Conservation (phyloP, 2,113 vertebrate species). For the Cairina moschata region DNA sequence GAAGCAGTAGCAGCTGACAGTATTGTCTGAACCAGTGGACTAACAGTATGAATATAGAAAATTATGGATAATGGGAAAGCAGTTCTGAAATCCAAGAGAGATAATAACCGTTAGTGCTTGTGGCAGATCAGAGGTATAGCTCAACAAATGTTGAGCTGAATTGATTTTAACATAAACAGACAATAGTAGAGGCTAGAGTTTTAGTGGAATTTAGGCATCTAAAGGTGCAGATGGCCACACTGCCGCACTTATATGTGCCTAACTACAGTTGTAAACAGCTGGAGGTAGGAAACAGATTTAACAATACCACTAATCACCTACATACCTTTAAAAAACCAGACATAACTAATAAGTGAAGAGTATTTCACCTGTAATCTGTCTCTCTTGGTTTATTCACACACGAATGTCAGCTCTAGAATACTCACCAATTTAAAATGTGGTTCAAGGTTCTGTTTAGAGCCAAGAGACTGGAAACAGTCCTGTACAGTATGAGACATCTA, state of each 20-base stretch:
- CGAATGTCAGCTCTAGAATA: background rate
- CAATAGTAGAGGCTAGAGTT: constrained; percentile 2
- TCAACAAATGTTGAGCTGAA: constrained; percentile 50
- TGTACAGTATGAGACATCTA: accelerated
- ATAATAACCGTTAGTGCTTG: constrained; percentile 26
- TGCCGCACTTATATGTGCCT: background rate
- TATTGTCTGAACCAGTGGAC: constrained; percentile 34
- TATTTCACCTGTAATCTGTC: background rate
- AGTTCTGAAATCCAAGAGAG: constrained; percentile 51
- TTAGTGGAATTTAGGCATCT: constrained; percentile 18
- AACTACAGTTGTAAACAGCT: background rate
- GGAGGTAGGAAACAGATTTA: constrained; percentile 24
- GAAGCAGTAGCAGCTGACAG: background rate
- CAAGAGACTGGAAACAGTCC: background rate
- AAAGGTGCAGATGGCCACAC: background rate
- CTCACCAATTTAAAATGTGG: background rate
- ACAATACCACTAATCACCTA: background rate
- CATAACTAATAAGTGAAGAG: background rate
- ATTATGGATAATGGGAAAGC: constrained; percentile 67
- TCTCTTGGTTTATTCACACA: background rate
- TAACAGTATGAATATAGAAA: constrained; percentile 54
- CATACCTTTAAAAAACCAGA: constrained; percentile 8
- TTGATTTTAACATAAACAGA: constrained; percentile 66
- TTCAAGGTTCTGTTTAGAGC: background rate
- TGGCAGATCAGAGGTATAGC: constrained; percentile 39